These are phyloP conservation scores for Ceryle rudis DNA, from an alignment of 2,797 vertebrate species.

Conservation along the genomic window DNA sequence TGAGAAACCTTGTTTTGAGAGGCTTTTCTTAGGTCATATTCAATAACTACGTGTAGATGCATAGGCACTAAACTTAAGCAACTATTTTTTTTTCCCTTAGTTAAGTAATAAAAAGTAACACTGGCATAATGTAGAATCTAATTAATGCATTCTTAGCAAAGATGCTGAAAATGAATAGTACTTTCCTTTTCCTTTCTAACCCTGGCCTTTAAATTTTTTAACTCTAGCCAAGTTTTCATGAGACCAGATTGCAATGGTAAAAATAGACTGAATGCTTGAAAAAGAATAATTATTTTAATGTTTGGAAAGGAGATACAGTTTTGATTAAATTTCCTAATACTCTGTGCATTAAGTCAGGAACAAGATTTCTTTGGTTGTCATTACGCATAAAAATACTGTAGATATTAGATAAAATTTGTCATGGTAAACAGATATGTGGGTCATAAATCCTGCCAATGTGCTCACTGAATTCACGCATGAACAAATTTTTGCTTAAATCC, in stretches of 20 bases:
- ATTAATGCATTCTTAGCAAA: conserved; percentile 44
- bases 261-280: conserved; percentile 34
- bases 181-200: conserved; percentile 33
- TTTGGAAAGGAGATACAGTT: not conserved
- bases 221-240: conserved; percentile 49
- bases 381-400: not conserved
- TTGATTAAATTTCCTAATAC: not conserved
- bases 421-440: not conserved
- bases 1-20: not conserved
- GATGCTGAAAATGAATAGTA: not conserved
- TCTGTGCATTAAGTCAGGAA: not conserved
- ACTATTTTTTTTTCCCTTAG: not conserved
- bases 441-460: not conserved
- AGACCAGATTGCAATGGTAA: conserved; percentile 57
- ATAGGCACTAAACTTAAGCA: not conserved
- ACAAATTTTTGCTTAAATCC: not conserved
- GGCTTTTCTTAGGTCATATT: not conserved
- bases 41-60: not conserved
- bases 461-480: conserved; percentile 28
- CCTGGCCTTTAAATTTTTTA: conserved; percentile 46
- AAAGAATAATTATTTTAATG: conserved; percentile 18
- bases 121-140: not conserved
- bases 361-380: not conserved
- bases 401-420: conserved; percentile 17
- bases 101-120: not conserved